Conservation (phyloP, 1,140 invertebrate species). For the Bombus terrestris region DNA sequence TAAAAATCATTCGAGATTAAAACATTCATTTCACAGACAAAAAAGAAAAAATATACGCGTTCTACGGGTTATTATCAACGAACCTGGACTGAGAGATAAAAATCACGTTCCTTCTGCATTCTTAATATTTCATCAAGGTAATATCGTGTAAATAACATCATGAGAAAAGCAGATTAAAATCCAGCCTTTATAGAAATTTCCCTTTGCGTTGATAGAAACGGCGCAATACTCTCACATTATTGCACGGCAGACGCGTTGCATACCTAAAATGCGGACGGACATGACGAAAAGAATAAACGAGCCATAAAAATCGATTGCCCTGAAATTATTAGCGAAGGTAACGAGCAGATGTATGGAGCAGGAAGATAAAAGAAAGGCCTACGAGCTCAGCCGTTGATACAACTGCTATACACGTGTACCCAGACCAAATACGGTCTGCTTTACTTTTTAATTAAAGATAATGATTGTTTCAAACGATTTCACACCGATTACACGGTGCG, state of each 20-base stretch:
- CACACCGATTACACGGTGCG: neutral
- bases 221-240: neutral
- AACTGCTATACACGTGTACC: neutral
- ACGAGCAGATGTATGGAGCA: slow-evolving; percentile 5
- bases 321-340: slow-evolving; percentile 25
- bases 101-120: neutral
- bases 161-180: neutral
- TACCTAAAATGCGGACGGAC: neutral
- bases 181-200: neutral
- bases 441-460: slow-evolving; percentile 17
- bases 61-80: neutral
- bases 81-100: neutral
- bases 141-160: neutral
- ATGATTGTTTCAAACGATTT: slow-evolving; percentile 13
- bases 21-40: neutral
- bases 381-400: neutral
- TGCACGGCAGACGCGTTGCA: neutral
- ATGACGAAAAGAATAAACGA: slow-evolving; percentile 3
- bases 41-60: no score
- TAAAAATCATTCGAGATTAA: neutral
- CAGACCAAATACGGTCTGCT: neutral
- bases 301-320: slow-evolving; percentile 27
- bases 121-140: neutral
- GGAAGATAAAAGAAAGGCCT: neutral
- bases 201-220: neutral